Evolutionary conservation across 2,113 vertebrate species (phyloP), one percentile per base, ranked within the genome.

Genomic region (Argyrosomus japonicus): DNA sequence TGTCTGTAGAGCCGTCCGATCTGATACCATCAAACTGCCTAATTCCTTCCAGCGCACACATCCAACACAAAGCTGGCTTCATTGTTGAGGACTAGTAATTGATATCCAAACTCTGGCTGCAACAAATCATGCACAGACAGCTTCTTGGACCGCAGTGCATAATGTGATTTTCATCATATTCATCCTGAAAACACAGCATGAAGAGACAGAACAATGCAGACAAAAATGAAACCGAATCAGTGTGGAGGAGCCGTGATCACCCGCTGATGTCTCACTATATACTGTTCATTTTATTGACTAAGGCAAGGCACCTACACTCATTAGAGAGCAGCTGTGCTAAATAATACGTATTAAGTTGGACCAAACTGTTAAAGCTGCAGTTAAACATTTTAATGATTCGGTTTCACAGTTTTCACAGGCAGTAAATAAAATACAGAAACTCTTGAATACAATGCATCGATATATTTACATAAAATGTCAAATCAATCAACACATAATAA

Each of bases 121-220:
- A n/a, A 89, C 84, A 81, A 83, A 81, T 89, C 82, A 88, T 51
- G 43, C 17, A 15, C 21, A 63, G 74, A 78, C 87, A 84, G 68
- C 32, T 57, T 75, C 61, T 68, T 81, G 79, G 84, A 85, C 36
- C 36, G 19, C n/a, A 72, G 68, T 25, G 27, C 70, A 2, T 60
- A 56, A 82, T 68, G 29, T 50, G 65, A 82, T 84, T 81, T 40
- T 86, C 45, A 79, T 72, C 62, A 86, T 77, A 60, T 74, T 79
- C 68, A 54, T 88, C 29, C 65, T 73, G 58, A 78, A 83, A 75
- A 47, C 69, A 19, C 69, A n/a, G 51, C 60, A 68, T 68, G 62
- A 69, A 64, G 71, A 65, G 36, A 53, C 79, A 21, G 23, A 81
- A 68, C 53, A 70, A 48, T 50, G 45, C 53, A 23, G 25, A 25